Evolutionary conservation across 2,797 vertebrate genomes (phyloP).

Genomic region (Cossypha dichroa): DNA sequence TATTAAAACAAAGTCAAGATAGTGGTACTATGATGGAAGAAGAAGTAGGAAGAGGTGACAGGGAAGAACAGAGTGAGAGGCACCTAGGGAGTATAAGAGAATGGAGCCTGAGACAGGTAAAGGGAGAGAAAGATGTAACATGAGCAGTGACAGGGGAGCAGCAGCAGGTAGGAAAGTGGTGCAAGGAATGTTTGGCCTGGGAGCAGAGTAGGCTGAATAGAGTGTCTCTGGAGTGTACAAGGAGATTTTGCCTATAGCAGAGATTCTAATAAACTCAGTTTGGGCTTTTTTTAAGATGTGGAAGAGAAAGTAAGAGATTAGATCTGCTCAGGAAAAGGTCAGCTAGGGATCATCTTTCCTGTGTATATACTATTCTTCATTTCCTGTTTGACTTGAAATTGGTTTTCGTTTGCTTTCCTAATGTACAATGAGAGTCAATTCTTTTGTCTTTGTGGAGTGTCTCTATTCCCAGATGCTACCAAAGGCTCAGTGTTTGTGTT

Average conservation of each 20-base stretch:
- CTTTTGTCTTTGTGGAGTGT: neutral
- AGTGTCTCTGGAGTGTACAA: neutral
- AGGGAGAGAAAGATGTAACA: neutral
- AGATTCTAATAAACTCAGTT: neutral
- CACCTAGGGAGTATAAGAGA: fast-evolving
- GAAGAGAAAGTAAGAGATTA: neutral
- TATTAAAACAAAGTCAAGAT: fast-evolving
- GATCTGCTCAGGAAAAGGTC: neutral
- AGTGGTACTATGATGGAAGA: neutral
- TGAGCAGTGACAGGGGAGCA: neutral
- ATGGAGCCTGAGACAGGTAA: neutral
- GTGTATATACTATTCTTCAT: neutral
- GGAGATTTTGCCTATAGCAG: neutral
- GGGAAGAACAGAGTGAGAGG: neutral
- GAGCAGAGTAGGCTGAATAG: neutral
- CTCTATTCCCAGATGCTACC: neutral
- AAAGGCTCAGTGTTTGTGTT: neutral
- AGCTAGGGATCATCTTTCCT: neutral
- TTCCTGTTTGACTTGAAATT: neutral
- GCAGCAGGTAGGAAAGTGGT: fast-evolving
- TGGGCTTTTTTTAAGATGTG: neutral
- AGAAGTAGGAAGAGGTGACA: neutral
- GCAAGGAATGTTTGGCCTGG: neutral
- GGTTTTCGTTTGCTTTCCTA: neutral
- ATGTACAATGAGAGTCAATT: neutral